Evolutionary conservation across 2,113 vertebrate genomes (phyloP).

Genomic region (Ciconia boyciana): DNA sequence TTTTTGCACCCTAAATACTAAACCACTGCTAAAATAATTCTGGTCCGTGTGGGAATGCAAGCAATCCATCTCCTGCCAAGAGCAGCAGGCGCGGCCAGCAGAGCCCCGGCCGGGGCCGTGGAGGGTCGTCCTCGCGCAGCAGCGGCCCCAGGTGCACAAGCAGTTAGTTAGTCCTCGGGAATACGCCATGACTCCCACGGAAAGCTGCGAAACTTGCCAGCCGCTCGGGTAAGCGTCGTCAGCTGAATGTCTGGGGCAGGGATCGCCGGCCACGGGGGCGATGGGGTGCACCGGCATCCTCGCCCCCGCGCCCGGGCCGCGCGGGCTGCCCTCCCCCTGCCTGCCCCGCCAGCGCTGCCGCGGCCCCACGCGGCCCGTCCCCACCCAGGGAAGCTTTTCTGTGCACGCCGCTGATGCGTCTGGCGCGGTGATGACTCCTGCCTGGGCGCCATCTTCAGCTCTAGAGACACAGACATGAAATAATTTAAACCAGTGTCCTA

Average conservation of each 20-base stretch:
- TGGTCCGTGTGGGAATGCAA: neutral
- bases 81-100: neutral
- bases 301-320: no score
- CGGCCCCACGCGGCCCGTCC: no score
- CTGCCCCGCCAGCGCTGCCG: neutral
- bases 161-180: neutral
- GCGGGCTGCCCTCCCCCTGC: neutral
- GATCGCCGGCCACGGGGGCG: accelerated
- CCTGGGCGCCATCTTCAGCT: neutral
- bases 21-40: neutral
- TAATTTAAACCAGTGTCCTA: accelerated
- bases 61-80: neutral
- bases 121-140: neutral
- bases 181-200: neutral
- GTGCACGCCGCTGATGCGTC: accelerated
- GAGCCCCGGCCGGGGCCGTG: neutral
- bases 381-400: neutral
- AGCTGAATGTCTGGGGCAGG: neutral
- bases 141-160: neutral
- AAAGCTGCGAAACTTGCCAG: neutral
- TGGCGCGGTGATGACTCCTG: neutral
- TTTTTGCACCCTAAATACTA: neutral
- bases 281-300: neutral
- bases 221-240: neutral
- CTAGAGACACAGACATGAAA: accelerated